Evolutionary conservation across 1,140 invertebrate genomes (phyloP).

Genomic region (Drosophila miranda): DNA sequence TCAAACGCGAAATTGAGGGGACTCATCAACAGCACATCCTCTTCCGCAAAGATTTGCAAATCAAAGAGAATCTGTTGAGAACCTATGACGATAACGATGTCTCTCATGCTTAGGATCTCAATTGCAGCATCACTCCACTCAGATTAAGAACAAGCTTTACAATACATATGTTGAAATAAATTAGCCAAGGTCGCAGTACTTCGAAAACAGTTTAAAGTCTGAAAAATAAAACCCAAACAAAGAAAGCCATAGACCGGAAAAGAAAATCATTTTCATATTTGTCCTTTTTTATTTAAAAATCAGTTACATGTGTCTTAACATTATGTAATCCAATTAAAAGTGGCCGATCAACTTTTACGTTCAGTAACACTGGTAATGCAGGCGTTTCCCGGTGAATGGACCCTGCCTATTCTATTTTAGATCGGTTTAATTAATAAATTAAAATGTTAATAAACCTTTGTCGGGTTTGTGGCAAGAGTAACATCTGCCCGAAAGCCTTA

Average conservation of each 20-base stretch:
- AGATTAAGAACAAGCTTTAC: neutral
- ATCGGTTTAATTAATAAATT: neutral
- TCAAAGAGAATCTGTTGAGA: conserved; percentile 59
- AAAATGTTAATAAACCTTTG: conserved; percentile 41
- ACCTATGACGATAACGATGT: conserved; percentile 64
- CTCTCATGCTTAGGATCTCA: conserved; percentile 48
- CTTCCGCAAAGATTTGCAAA: conserved; percentile 72
- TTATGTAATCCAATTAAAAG: no score
- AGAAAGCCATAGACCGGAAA: no score
- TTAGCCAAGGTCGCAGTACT: no score
- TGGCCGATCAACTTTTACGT: no score
- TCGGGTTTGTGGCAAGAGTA: conserved; percentile 25
- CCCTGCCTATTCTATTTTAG: neutral
- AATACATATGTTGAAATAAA: no score
- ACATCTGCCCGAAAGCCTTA: conserved; percentile 26
- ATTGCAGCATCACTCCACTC: neutral
- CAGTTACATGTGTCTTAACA: no score
- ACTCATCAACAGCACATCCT: conserved; percentile 61
- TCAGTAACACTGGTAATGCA: no score
- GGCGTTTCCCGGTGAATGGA: conserved; percentile 4
- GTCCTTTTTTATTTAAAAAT: neutral
- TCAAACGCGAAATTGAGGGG: conserved; percentile 68
- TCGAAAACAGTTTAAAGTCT: no score
- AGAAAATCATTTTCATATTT: no score
- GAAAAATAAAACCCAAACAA: no score